Conservation (phyloP, 1,140 invertebrate species). For the Diachasmimorpha longicaudata region DNA sequence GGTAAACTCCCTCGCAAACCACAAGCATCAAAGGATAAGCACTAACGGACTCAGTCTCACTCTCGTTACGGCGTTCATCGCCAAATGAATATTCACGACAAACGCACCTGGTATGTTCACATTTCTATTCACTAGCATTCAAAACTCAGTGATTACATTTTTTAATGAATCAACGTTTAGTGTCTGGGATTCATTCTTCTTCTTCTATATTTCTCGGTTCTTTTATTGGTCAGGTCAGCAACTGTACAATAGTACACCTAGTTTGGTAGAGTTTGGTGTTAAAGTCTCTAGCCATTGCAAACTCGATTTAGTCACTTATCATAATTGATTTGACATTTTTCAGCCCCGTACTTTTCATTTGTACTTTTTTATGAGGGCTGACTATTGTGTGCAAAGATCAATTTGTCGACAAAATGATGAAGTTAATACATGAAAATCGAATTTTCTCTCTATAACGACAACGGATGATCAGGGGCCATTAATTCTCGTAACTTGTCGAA, state of each 20-base stretch:
- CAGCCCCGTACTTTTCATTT: not conserved
- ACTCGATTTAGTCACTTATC: not conserved
- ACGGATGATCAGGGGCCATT: conserved; percentile 20
- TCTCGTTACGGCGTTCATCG: conserved; percentile 13
- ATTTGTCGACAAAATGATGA: conserved; percentile 15
- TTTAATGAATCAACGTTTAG: not conserved
- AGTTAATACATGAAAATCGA: conserved; percentile 8
- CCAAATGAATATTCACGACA: conserved; percentile 24
- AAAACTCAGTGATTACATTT: not conserved
- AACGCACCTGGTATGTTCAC: not conserved
- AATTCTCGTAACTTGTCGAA: conserved; percentile 21
- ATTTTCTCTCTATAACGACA: conserved; percentile 8
- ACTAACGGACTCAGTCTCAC: not conserved
- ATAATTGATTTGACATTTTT: not conserved
- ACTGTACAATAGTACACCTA: too few species aligned
- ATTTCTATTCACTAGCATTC: not conserved
- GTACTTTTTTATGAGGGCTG: not conserved
- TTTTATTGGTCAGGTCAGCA: not conserved
- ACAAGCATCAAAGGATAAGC: not conserved
- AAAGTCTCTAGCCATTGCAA: not conserved
- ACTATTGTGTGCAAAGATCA: not conserved
- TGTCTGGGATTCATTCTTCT: not conserved
- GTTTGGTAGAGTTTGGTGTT: not conserved
- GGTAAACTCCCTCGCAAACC: not conserved
- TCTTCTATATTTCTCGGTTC: not conserved